These are phyloP conservation scores for Torymus texanus DNA, from an alignment of 2,888 invertebrate genomes.

Conservation along the genomic window DNA sequence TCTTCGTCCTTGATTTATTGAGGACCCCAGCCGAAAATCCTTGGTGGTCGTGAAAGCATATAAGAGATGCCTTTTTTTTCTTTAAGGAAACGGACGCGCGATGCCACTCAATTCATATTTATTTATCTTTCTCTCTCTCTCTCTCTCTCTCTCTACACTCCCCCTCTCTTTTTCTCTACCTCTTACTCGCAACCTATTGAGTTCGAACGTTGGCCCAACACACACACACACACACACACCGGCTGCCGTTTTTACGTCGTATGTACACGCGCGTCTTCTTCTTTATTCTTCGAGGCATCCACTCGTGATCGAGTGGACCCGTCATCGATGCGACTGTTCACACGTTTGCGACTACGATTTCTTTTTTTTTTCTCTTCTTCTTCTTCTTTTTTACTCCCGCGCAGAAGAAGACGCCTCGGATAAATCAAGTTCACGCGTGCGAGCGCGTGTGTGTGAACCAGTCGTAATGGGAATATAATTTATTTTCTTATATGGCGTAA, in stretches of 20 bases:
- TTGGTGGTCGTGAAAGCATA: slow-evolving; percentile 55
- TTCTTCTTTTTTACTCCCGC: background rate
- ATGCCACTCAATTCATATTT: slow-evolving; percentile 49
- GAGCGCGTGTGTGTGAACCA: background rate
- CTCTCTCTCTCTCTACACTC: slow-evolving; percentile 12
- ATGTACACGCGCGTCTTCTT: background rate
- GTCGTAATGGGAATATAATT: slow-evolving; percentile 4
- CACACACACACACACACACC: background rate
- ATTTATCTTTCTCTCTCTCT: slow-evolving; percentile 40
- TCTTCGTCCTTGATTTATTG: slow-evolving; percentile 32
- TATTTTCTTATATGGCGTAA: too few species aligned
- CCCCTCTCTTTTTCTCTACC: slow-evolving; percentile 5
- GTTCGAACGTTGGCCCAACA: too few species aligned
- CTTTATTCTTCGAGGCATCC: slow-evolving; percentile 12
- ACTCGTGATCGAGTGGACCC: slow-evolving; percentile 31
- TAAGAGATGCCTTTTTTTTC: background rate
- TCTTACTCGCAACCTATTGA: background rate
- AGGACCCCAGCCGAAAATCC: slow-evolving; percentile 28
- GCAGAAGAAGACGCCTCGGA: background rate
- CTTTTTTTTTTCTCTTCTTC: slow-evolving; percentile 18
- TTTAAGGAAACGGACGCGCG: slow-evolving; percentile 16
- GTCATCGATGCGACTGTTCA: slow-evolving; percentile 38
- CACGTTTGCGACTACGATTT: slow-evolving; percentile 43
- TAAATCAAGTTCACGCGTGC: slow-evolving; percentile 1
- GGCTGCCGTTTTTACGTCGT: background rate